A percentile compares a stretch with the other conserved stretches of the same genome.
Conservation (phyloP, 2,888 invertebrate species). For the Dolichopus griseipennis region DNA sequence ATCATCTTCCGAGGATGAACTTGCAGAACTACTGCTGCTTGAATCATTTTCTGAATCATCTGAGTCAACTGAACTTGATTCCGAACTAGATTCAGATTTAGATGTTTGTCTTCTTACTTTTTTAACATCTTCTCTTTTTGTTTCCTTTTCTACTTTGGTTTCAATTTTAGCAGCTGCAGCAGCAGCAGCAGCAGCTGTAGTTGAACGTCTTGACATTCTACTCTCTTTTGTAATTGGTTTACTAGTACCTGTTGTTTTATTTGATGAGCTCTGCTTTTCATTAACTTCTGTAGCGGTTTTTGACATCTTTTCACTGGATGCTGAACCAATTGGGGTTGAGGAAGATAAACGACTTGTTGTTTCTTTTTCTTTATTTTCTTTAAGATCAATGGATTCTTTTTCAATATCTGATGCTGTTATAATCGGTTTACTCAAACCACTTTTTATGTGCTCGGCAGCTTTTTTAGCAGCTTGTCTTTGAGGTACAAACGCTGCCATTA, state of each 20-base stretch:
- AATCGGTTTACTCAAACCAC: conserved; percentile 51
- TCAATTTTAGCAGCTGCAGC: conserved; percentile 24
- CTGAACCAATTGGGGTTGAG: conserved; percentile 24
- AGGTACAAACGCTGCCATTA: conserved; percentile 73
- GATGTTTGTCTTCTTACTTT: conserved; percentile 26
- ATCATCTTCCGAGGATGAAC: neutral
- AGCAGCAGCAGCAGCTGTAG: conserved; percentile 19
- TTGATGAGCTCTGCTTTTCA: conserved; percentile 18
- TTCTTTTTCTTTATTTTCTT: conserved; percentile 26
- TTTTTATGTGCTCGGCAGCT: conserved; percentile 82
- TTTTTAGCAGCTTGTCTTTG: conserved; percentile 86
- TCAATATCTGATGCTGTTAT: conserved; percentile 9
- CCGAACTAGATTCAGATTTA: conserved; percentile 18
- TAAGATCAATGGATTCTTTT: conserved; percentile 31
- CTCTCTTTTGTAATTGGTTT: conserved; percentile 14
- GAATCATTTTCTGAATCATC: neutral
- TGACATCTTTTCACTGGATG: conserved; percentile 37
- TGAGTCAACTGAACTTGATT: conserved; percentile 6
- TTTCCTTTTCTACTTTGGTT: conserved; percentile 22
- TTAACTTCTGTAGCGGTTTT: conserved; percentile 13
- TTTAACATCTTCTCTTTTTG: conserved; percentile 15
- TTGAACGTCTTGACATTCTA: conserved; percentile 19
- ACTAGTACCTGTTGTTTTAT: conserved; percentile 17
- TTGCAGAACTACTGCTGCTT: neutral
- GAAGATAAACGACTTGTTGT: conserved; percentile 8